Base-by-base conservation (phyloP, 2,888 invertebrate genomes). In the Drosophila mercatorum region DNA sequence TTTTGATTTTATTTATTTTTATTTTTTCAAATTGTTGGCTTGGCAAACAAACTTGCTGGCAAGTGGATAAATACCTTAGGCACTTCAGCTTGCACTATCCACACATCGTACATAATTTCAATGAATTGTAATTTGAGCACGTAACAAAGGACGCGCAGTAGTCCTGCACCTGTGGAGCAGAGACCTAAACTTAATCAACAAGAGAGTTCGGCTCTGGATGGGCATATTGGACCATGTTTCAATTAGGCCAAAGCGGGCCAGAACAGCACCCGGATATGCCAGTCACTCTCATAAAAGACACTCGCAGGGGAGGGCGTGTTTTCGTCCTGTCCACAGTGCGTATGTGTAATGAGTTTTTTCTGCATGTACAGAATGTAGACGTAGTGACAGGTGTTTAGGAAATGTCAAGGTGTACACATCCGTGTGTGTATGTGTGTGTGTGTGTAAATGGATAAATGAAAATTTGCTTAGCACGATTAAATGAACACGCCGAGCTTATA, bases 381-480 rank as follows among this genome's bases (percentile, higher is more conserved):
- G 41, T 17, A 38, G 70, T 80, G 86, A 82, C 83, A 85, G 88
- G 68, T 83, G 80, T 72, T 70, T 60, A 49, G 80, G 59, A 68
- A 59, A 75, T 74, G 65, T 78, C 73, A 64, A 47, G 26, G 10
- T 68, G 38, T 40, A 49, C 51, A 60, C 46, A 44, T 49, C 12
- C 11, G 22, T 36, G 47, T n/a, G 31, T 26, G 5, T 31, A 14
- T 46, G 44, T 62, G 43, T 40, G 61, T 60, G 59, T 67, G 49
- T 61, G 53, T 68, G 62, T 43, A 11, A 17, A 3, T 53, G 52
- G 47, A 63, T 74, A 78, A 75, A 80, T 83, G 83, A 85, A 88
- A 85, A 85, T 83, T 80, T 71, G 81, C 74, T 72, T 73, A 74
- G 83, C 63, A 60, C 80, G 77, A 84, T 81, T 81, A 81, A 84